Base-by-base conservation (phyloP, 2,113 vertebrate genomes). In the Halcyon senegalensis region DNA sequence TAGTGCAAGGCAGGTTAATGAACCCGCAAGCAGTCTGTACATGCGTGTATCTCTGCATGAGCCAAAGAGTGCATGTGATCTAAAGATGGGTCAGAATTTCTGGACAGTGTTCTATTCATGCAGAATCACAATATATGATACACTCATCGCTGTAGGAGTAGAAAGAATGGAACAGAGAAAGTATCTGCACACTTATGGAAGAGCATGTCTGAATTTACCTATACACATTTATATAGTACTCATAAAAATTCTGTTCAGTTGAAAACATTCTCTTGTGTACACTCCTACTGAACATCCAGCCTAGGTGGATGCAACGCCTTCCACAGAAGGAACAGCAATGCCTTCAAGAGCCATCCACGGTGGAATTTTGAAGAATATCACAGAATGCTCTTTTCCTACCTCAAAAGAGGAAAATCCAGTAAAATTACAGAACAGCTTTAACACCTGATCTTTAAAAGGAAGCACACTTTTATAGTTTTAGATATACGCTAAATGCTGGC, bases 1-100 rank as follows among this genome's bases (percentile, higher is more conserved):
- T 1, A 14, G 37, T 1, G 12, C 27, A 4, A 1, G 0, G 37
- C 3, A 33, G 28, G n/a, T 44, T 59, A 55, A 28, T 1, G 7
- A 83, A 63, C 25, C 13, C 83, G 56, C 5, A 10, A 51, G 39
- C 48, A 39, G 23, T 9, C 9, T 30, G 24, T 4, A 23, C 1
- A 0, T 1, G 5, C 17, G 8, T 1, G 2, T 2, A 33, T 10
- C 21, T 18, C 46, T 21, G 23, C 33, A 18, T 1, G 46, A 90
- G 44, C 50, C 64, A 41, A 37, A 27, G 11, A 28, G 48, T 0
- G 7, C 41, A 12, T 48, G 7, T 20, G 4, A 37, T 27, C 33
- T 31, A 53, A 64, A 84, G 39, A 31, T 3, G 13, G 46, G n/a
- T 25, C 56, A 60, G 23, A 79, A 85, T 30, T 82, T 53, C 20